Percentiles rank a stretch among this genome's conserved stretches.
Evolutionary conservation across 2,888 invertebrate genomes (phyloP).

Genomic region (Pyrrhosoma nymphula): DNA sequence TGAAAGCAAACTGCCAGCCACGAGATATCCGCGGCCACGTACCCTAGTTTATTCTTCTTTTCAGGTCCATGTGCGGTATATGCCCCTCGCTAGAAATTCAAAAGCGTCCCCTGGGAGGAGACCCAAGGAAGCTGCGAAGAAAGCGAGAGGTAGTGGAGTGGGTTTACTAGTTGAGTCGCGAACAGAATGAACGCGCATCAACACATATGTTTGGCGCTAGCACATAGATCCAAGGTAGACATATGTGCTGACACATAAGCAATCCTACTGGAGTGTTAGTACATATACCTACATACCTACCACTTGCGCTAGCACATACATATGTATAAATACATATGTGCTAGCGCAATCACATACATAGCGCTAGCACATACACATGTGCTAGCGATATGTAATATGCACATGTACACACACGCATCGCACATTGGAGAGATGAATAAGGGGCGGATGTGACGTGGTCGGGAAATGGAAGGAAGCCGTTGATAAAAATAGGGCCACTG

Average conservation of each 20-base stretch:
- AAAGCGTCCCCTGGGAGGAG: background rate
- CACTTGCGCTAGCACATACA: too few species aligned
- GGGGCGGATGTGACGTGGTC: background rate
- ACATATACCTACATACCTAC: too few species aligned
- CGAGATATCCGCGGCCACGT: background rate
- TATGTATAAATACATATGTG: too few species aligned
- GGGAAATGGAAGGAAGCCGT: conserved; percentile 31
- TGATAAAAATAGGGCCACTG: conserved; percentile 29
- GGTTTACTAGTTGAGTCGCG: background rate
- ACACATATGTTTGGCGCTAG: too few species aligned
- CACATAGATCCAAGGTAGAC: too few species aligned
- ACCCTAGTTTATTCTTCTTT: background rate
- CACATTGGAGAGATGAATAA: background rate
- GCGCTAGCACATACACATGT: background rate
- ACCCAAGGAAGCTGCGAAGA: background rate
- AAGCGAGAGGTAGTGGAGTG: background rate
- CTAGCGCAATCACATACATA: background rate
- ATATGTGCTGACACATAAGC: too few species aligned
- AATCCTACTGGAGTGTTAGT: too few species aligned
- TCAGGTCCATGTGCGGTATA: background rate
- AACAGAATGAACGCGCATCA: background rate
- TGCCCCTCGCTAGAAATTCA: background rate
- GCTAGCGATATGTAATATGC: background rate
- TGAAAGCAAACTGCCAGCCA: background rate
- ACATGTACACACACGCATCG: background rate